phyloP scores from a whole-genome alignment of 1,140 invertebrate species.

The Camponotus pennsylvanicus region DNA sequence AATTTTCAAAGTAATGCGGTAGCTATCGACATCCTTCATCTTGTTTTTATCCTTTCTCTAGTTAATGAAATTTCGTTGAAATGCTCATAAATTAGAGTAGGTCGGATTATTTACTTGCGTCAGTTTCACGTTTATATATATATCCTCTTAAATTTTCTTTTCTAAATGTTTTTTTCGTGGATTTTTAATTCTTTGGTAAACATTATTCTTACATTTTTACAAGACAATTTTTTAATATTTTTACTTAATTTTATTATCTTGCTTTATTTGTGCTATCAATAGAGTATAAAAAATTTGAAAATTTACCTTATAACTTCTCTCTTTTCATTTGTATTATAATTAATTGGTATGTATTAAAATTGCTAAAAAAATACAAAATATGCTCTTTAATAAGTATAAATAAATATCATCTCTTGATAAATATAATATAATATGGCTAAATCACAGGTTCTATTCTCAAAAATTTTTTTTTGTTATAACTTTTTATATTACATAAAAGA shows the following conservation, averaged over 20 bases:
- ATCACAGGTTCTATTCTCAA: neutral
- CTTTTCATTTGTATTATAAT: neutral
- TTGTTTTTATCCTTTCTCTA: slow-evolving; percentile 1
- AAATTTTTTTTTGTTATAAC: no score
- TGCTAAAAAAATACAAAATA: neutral
- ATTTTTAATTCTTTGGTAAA: neutral
- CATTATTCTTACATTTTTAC: slow-evolving; percentile 7
- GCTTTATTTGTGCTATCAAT: neutral
- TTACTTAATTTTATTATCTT: slow-evolving; percentile 1
- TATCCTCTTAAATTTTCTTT: neutral
- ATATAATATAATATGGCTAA: neutral
- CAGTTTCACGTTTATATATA: neutral
- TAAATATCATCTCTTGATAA: neutral
- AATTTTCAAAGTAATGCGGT: neutral
- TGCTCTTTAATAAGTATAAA: neutral
- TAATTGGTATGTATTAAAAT: neutral
- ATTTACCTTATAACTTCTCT: neutral
- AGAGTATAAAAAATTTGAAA: neutral
- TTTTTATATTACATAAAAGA: neutral
- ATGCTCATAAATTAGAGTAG: slow-evolving; percentile 5
- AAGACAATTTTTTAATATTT: neutral
- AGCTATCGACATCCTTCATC: neutral
- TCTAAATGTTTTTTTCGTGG: neutral
- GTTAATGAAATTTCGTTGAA: slow-evolving; percentile 23
- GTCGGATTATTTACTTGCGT: neutral